Evolutionary conservation across 2,888 invertebrate genomes (phyloP).

Genomic region (Lymantria monacha): DNA sequence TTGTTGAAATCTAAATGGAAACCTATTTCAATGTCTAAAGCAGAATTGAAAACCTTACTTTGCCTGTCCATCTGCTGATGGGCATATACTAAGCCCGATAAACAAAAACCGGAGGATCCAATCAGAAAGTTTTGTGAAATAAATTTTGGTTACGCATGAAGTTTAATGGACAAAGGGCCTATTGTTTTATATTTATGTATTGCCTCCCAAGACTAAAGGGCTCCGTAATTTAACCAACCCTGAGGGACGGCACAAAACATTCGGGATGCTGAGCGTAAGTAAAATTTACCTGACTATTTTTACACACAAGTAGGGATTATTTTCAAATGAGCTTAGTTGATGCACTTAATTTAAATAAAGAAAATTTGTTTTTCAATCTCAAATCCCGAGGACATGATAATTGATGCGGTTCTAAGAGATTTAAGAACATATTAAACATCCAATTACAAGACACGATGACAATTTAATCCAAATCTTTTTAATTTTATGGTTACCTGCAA

Average conservation of each 20-base stretch:
- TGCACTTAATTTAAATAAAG: too few species aligned
- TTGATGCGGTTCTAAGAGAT: too few species aligned
- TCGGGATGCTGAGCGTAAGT: constrained; percentile 31
- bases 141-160: constrained; percentile 51
- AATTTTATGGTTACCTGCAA: too few species aligned
- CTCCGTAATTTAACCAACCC: constrained; percentile 51
- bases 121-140: constrained; percentile 45
- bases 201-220: constrained; percentile 50
- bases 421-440: too few species aligned
- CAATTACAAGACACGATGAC: too few species aligned
- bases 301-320: constrained; percentile 23
- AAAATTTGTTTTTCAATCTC: too few species aligned
- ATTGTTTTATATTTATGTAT: constrained; percentile 64
- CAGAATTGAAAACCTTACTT: constrained; percentile 21
- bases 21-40: constrained; percentile 35
- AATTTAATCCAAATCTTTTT: too few species aligned
- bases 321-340: background rate
- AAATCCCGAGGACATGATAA: too few species aligned
- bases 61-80: constrained; percentile 20
- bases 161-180: constrained; percentile 51
- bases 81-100: constrained; percentile 21
- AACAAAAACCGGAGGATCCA: constrained; percentile 41
- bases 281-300: constrained; percentile 43
- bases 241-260: constrained; percentile 40
- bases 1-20: constrained; percentile 20